A percentile compares a stretch with the other conserved stretches of the same genome.
phyloP scores from a whole-genome alignment of 2,888 invertebrate genomes.

The Amiota communis region DNA sequence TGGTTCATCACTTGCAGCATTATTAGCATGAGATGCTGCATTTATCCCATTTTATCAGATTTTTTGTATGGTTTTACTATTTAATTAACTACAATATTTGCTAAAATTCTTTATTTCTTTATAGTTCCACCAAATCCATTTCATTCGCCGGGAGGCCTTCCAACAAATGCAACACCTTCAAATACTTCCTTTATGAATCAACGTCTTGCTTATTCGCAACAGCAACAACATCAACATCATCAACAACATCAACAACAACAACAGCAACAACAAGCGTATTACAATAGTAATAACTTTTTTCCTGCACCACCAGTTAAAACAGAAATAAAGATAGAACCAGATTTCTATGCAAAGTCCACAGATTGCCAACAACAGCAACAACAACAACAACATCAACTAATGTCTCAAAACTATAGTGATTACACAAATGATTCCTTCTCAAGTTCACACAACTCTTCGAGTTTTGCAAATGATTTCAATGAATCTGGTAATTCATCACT shows the following conservation, averaged over 20 bases:
- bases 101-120: conserved; percentile 16
- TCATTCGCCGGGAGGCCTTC: conserved; percentile 22
- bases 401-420: conserved; percentile 56
- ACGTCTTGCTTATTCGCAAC: conserved; percentile 41
- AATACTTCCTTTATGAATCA: conserved; percentile 57
- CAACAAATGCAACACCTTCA: conserved; percentile 52
- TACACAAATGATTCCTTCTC: conserved; percentile 59
- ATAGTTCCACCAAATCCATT: conserved; percentile 48
- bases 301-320: conserved; percentile 51
- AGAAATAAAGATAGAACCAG: conserved; percentile 59
- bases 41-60: too few species aligned
- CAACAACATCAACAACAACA: conserved; percentile 9
- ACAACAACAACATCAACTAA: conserved; percentile 11
- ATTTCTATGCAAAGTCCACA: conserved; percentile 43
- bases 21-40: too few species aligned
- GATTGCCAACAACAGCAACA: conserved; percentile 38
- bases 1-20: too few species aligned
- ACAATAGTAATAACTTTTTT: conserved; percentile 27
- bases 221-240: conserved; percentile 24
- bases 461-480: conserved; percentile 41
- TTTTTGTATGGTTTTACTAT: neutral
- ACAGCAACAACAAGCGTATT: conserved; percentile 20
- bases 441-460: conserved; percentile 30
- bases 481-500: conserved; percentile 36
- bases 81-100: neutral